phyloP scores from a whole-genome alignment of 2,888 invertebrate species.

The Halictus quadricinctus region DNA sequence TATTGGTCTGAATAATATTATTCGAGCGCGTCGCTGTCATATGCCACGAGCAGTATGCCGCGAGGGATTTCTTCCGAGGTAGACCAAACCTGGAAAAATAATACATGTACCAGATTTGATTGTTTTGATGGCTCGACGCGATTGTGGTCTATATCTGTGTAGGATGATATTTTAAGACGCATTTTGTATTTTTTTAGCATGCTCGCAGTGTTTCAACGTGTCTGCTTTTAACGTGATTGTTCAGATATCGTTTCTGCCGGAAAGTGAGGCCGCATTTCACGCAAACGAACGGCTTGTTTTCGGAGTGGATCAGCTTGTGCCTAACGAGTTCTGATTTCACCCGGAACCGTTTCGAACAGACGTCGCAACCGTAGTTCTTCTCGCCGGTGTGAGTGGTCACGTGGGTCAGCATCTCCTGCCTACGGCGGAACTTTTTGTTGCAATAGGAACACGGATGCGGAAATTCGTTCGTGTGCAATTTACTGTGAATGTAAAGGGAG shows the following conservation, averaged over 20 bases:
- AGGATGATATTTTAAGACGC: constrained; percentile 13
- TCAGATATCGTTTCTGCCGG: constrained; percentile 84
- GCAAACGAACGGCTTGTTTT: constrained; percentile 83
- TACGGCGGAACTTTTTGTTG: constrained; percentile 84
- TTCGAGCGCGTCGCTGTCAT: constrained; percentile 39
- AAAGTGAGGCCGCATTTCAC: constrained; percentile 83
- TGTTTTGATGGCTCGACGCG: constrained; percentile 7
- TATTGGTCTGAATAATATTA: constrained; percentile 31
- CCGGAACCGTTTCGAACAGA: constrained; percentile 84
- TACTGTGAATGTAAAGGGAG: constrained; percentile 82
- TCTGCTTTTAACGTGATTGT: constrained; percentile 83
- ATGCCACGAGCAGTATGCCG: constrained; percentile 49
- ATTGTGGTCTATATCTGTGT: constrained; percentile 29
- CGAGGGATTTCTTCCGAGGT: constrained; percentile 60
- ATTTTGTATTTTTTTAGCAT: constrained; percentile 57
- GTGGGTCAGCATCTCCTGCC: constrained; percentile 84
- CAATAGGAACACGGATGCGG: constrained; percentile 83
- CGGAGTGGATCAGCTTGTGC: constrained; percentile 84
- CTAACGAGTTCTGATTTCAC: constrained; percentile 85
- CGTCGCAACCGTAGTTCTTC: constrained; percentile 83
- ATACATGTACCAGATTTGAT: constrained; percentile 66
- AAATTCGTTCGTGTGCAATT: constrained; percentile 82
- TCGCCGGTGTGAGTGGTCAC: constrained; percentile 84
- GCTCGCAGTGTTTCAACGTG: constrained; percentile 73
- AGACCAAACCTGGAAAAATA: constrained; percentile 73